Percentiles rank a stretch among this genome's conserved stretches.
These are phyloP conservation scores for Rhamnusium bicolor DNA, from an alignment of 2,888 invertebrate species.

Conservation along the genomic window DNA sequence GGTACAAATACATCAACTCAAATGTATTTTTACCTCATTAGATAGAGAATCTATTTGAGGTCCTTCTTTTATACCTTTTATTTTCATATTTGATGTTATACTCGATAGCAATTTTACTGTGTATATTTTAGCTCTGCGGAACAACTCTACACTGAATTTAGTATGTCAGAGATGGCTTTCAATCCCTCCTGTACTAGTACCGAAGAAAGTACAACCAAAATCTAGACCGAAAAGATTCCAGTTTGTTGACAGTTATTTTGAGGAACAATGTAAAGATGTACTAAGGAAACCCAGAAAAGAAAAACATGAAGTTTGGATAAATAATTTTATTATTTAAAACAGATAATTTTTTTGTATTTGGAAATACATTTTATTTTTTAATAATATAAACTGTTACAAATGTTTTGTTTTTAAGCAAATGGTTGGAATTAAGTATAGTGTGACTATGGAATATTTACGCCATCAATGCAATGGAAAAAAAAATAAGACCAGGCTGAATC, in stretches of 20 bases:
- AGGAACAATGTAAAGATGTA: constrained; percentile 69
- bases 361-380: no score
- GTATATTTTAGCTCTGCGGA: constrained; percentile 74
- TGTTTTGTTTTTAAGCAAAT: no score
- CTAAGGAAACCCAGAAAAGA: constrained; percentile 58
- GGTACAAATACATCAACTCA: no score
- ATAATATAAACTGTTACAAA: no score
- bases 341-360: constrained; percentile 11
- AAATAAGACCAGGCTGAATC: no score
- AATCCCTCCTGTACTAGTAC: constrained; percentile 82
- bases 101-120: not conserved
- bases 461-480: no score
- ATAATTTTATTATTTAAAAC: constrained; percentile 21
- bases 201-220: constrained; percentile 71
- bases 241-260: constrained; percentile 72
- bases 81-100: no score
- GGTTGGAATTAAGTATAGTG: no score
- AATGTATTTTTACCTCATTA: no score
- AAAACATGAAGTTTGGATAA: constrained; percentile 51
- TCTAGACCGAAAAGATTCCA: constrained; percentile 63
- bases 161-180: constrained; percentile 82
- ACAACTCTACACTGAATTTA: constrained; percentile 77
- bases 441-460: no score
- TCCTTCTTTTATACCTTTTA: no score
- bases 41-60: no score